Evolutionary conservation across 2,113 vertebrate species (phyloP).

Genomic region (Oncorhynchus masou): DNA sequence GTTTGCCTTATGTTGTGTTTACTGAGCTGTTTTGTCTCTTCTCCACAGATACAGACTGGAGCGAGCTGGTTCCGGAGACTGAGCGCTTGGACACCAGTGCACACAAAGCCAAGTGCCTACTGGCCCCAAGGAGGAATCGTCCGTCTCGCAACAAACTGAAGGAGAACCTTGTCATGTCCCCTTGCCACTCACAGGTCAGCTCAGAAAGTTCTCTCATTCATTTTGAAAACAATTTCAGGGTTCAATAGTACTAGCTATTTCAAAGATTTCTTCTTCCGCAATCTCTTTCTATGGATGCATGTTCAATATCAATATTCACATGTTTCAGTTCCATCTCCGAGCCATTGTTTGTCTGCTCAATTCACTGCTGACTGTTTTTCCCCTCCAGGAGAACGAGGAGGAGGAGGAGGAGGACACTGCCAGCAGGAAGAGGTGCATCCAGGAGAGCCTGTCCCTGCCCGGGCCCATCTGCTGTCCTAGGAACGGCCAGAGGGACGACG

Average conservation of each 20-base stretch:
- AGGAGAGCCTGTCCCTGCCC: slow-evolving; percentile 74
- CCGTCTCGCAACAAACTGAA: slow-evolving; percentile 85
- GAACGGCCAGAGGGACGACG: slow-evolving; percentile 68
- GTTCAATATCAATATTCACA: background rate
- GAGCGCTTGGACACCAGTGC: slow-evolving; percentile 86
- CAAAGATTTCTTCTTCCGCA: background rate
- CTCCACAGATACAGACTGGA: slow-evolving; percentile 74
- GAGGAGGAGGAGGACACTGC: slow-evolving; percentile 61
- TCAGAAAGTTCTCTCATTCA: background rate
- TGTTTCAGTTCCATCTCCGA: background rate
- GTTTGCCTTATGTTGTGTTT: background rate
- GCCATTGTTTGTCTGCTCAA: background rate
- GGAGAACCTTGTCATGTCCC: slow-evolving; percentile 67
- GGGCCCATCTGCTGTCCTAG: slow-evolving; percentile 50
- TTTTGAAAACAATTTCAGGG: background rate
- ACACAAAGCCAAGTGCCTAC: slow-evolving; percentile 83
- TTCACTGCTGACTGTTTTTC: slow-evolving; percentile 38
- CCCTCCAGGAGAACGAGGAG: slow-evolving; percentile 63
- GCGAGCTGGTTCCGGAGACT: slow-evolving; percentile 79
- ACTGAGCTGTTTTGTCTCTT: slow-evolving; percentile 3
- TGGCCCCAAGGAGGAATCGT: slow-evolving; percentile 85
- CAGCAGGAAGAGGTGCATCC: slow-evolving; percentile 67
- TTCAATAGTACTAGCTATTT: background rate
- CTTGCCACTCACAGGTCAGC: slow-evolving; percentile 63
- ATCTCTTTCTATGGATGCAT: background rate